Evolutionary conservation across 2,797 vertebrate species (phyloP).

Genomic region (Austrolebias charrua): DNA sequence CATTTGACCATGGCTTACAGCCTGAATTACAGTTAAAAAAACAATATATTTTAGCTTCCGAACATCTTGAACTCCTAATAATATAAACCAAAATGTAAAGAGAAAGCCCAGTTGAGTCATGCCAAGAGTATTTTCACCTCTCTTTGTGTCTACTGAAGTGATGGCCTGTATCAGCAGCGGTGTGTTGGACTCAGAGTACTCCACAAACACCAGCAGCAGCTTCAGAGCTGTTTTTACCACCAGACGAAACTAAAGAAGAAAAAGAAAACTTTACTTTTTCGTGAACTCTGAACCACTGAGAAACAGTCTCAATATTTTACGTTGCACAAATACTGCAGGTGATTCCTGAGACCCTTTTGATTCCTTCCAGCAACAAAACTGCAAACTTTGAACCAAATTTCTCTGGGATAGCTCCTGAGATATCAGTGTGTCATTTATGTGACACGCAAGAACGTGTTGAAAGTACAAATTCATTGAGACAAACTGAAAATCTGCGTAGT

Average conservation of each 20-base stretch:
- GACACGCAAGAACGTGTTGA: no score
- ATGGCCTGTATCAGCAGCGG: conserved; percentile 86
- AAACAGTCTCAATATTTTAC: no score
- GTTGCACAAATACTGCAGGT: no score
- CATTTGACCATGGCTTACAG: conserved; percentile 86
- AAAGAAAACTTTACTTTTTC: background rate
- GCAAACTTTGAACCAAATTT: conserved; percentile 1
- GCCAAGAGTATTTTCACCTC: conserved; percentile 72
- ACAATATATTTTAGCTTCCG: background rate
- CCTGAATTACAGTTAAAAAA: conserved; percentile 67
- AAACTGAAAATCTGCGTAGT: no score
- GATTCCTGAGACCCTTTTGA: no score
- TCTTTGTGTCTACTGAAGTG: conserved; percentile 81
- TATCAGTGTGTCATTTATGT: no score
- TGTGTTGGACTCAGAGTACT: conserved; percentile 90
- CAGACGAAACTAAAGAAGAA: conserved; percentile 86
- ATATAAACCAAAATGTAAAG: background rate
- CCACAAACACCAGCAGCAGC: conserved; percentile 93
- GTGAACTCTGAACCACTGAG: no score
- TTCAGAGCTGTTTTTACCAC: conserved; percentile 94
- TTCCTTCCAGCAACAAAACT: no score
- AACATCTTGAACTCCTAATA: background rate
- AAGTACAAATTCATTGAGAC: no score
- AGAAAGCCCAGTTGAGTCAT: background rate
- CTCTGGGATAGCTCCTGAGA: no score